phyloP scores from a whole-genome alignment of 2,797 vertebrate species.

The Emys orbicularis region DNA sequence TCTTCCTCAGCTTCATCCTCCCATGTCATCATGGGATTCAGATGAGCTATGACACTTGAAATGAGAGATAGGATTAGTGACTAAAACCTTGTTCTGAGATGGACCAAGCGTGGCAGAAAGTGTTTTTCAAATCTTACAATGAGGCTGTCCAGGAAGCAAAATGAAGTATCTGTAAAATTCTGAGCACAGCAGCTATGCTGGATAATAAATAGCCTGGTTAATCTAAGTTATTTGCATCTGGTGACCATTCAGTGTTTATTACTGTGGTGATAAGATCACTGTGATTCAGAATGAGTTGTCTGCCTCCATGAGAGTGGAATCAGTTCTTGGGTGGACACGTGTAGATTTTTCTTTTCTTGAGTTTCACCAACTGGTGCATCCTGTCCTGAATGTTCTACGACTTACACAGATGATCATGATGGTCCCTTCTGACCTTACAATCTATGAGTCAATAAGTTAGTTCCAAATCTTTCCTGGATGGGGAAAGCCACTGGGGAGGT shows the following conservation, averaged over 20 bases:
- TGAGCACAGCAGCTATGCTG: background rate
- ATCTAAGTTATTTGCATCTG: background rate
- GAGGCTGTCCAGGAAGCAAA: background rate
- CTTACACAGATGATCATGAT: background rate
- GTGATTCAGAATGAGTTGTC: background rate
- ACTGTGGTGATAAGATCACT: background rate
- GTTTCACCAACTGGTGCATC: background rate
- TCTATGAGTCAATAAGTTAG: background rate
- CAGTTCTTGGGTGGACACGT: background rate
- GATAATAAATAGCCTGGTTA: background rate
- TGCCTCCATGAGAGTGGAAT: background rate
- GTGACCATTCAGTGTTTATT: background rate
- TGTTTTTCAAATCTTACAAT: background rate
- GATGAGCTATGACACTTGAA: background rate
- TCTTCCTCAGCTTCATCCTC: background rate
- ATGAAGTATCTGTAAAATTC: background rate
- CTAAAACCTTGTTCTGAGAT: background rate
- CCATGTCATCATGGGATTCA: background rate
- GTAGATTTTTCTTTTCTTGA: background rate
- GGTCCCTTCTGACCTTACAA: background rate
- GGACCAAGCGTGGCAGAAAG: background rate
- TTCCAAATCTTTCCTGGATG: background rate
- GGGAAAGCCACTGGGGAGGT: background rate
- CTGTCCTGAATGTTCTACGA: background rate
- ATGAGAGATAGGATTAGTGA: background rate